Evolutionary conservation across 2,888 invertebrate genomes (phyloP), one percentile per base, ranked within the genome.

Genomic region (Phorcus lineatus): DNA sequence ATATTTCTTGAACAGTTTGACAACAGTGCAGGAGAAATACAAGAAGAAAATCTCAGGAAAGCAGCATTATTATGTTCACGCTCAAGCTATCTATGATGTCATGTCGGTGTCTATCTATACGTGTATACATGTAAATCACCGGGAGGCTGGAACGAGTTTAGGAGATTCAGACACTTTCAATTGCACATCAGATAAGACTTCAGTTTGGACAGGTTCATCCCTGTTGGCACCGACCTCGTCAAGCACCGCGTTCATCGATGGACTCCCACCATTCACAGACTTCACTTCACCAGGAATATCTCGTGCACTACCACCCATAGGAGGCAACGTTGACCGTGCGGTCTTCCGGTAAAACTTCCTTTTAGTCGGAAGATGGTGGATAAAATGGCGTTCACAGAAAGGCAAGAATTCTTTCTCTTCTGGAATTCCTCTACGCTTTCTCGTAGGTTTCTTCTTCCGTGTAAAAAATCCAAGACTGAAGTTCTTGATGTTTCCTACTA

Each of bases 351-450:
- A 89, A 62, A 82, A 85, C n/a, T 83, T 83, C 40, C 83, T 76
- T 75, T 90, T 90, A 36, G 86, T 85, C 52, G 90, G 90, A 7
- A 89, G 80, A 81, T 89, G 89, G 55, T 90, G 90, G 22, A 87
- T 82, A 57, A 87, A 86, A 82, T 84, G 88, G n/a, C 90, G 81
- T 40, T 86, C 87, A 86, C 90, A 90, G 78, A 88, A 88, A 19
- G 87, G 87, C 75, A 85, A 82, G 28, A 86, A 87, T 24, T 86
- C 84, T 67, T 86, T 89, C 74, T 88, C 88, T 7, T 79, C 81
- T 11, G 81, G 78, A 52, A 78, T 80, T 57, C 16, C 40, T 80
- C 66, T 82, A 80, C 36, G 75, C 55, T 36, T 52, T 40, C 36
- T 62, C 7, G 57, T 78, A 40, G 40, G 76, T 74, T 67, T 84